These are phyloP conservation scores for Hydra vulgaris DNA, from an alignment of 30 jellyfish, hydroid and myxozoan genomes.

Conservation along the genomic window DNA sequence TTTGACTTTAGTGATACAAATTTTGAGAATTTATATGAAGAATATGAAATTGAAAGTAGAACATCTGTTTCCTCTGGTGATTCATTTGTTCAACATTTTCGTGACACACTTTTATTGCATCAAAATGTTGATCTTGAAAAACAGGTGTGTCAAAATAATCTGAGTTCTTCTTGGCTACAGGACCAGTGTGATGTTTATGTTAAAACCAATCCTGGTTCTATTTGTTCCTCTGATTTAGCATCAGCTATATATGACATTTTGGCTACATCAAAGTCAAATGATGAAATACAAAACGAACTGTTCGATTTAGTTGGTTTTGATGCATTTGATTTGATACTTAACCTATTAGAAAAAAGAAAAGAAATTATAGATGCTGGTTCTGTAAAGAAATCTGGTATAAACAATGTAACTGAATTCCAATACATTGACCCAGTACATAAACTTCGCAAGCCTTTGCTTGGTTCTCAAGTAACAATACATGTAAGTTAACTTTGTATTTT, in stretches of 20 bases:
- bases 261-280: slow-evolving; percentile 41
- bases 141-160: background rate
- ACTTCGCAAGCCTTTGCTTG: slow-evolving; percentile 35
- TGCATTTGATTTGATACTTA: slow-evolving; percentile 69
- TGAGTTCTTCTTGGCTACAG: slow-evolving; percentile 43
- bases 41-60: slow-evolving; percentile 22
- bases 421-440: slow-evolving; percentile 29
- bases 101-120: slow-evolving; percentile 33
- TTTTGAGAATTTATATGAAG: slow-evolving; percentile 44
- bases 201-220: slow-evolving; percentile 47
- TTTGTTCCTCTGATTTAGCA: slow-evolving; percentile 25
- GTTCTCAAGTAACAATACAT: slow-evolving; percentile 83
- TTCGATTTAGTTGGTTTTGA: slow-evolving; percentile 93
- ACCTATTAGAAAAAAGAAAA: slow-evolving; percentile 51
- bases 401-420: slow-evolving; percentile 16
- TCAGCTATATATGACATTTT: slow-evolving; percentile 64
- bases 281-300: slow-evolving; percentile 77
- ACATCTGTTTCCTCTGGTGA: slow-evolving; percentile 20
- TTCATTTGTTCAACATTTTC: slow-evolving; percentile 38
- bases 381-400: background rate
- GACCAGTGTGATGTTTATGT: slow-evolving; percentile 51
- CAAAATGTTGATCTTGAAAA: slow-evolving; percentile 11
- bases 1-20: slow-evolving; percentile 11
- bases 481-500: slow-evolving; percentile 15
- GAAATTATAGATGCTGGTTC: slow-evolving; percentile 31